A percentile compares a stretch with the other conserved stretches of the same genome.
These are phyloP conservation scores for Tragelaphus strepsiceros DNA, from an alignment of 2,113 vertebrate genomes.

Conservation along the genomic window DNA sequence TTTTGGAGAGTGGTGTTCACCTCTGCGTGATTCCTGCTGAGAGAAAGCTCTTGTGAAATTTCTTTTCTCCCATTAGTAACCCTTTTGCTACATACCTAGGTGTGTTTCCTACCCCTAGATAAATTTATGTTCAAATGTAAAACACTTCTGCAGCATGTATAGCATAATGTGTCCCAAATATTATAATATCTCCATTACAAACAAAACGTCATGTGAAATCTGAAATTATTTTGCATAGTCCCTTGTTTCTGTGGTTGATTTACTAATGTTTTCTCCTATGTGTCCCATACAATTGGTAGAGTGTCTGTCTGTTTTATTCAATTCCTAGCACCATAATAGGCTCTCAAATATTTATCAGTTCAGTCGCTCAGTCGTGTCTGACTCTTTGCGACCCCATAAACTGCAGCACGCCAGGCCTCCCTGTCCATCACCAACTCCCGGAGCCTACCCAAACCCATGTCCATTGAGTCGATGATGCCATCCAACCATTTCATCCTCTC, in stretches of 20 bases:
- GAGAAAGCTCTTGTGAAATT: not conserved
- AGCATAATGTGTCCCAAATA: not conserved
- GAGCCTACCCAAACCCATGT: not conserved
- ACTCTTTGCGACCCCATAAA: not conserved
- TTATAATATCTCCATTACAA: not conserved
- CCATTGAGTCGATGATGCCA: not conserved
- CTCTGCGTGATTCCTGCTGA: not conserved
- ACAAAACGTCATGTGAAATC: not conserved
- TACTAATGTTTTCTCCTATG: not conserved
- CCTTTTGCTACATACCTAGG: not conserved
- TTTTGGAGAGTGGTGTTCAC: not conserved
- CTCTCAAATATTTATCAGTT: not conserved
- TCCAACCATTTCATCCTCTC: not conserved
- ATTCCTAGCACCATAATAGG: not conserved
- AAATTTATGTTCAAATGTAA: not conserved
- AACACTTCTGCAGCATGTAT: not conserved
- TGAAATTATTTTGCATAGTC: not conserved
- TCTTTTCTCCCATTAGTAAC: not conserved
- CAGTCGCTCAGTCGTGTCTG: fast-evolving
- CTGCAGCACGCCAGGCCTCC: not conserved
- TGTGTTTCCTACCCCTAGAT: not conserved
- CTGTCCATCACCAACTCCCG: not conserved
- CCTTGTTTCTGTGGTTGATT: not conserved
- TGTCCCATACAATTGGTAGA: not conserved
- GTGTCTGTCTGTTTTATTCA: not conserved